Evolutionary conservation across 1,140 invertebrate genomes (phyloP), one percentile per base, ranked within the genome.

Genomic region (Chironomus tepperi): DNA sequence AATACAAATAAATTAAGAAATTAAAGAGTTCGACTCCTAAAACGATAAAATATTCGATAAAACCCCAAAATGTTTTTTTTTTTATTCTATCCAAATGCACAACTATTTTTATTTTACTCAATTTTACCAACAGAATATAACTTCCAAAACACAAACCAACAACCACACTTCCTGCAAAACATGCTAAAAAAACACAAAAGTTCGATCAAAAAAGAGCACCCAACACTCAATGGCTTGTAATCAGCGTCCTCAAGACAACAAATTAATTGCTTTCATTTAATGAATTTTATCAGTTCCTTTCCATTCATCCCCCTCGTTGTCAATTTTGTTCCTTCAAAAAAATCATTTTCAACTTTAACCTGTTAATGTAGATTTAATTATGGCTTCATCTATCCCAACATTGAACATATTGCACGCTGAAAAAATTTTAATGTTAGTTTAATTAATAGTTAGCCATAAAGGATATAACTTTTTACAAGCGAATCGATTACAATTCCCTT

Each of bases 361-460:
- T 70, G 65, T 70, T 70, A 70, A 70, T 70, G 65, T 70, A 19
- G 16, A 21, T 70, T 70, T 70, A 70, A 70, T 70, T 70, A 70
- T 57, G 47, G 47, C 47, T 57, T 57, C n/a, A 57, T 57, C 47
- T n/a, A 57, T 57, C 47, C n/a, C n/a, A 12, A 57, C 47, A 57
- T 57, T n/a, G 12, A 57, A 57, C 47, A 57, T 57, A 34, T 34
- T 34, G 24, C 24, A 34, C 24, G 5, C 24, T 34, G 24, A 5
- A 34, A 34, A 57, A 57, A 57, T 15, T 57, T 57, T 57, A 57
- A 57, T 70, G 65, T 18, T 70, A 18, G 65, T 70, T 70, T 70
- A 70, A 70, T 70, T 70, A 70, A 70, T 70, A 70, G 65, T 21
- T 19, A 10, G 1, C 47, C 47, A n/a, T 57, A 10, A n/a, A 57